Evolutionary conservation across 1,140 invertebrate genomes (phyloP), one percentile per base, ranked within the genome.

Genomic region (Piezodorus guildinii): DNA sequence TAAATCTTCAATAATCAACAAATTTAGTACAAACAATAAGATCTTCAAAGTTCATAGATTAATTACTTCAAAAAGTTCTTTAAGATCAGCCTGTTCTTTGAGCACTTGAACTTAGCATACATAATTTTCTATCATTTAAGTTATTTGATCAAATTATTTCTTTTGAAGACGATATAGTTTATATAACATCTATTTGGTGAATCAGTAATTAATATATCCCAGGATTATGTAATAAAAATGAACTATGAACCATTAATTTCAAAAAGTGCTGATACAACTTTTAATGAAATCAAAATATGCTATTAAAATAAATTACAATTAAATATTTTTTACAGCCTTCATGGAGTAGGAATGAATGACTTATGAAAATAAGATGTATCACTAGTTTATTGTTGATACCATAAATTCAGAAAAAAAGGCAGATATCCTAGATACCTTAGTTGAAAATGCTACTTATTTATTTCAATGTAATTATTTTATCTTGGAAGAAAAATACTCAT

Each of bases 1-100:
- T 39, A 56, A 56, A 23, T 23, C 23, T 56, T 56, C 19, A 56
- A 56, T 56, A 56, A 21, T 23, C 52, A 56, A 23, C 46, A 49
- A 49, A 49, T 49, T 21, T 49, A 49, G 34, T 39, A 49, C n/a
- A 19, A 46, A n/a, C 45, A 19, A 19, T 19, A n/a, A 19, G n/a
- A 49, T 49, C 21, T 19, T 19, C 17, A 49, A 49, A 49, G 21
- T 19, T 49, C 6, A 1, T 49, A 10, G 21, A 19, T 8, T n/a
- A 49, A 10, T 49, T 49, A 49, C 46, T 17, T 19, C 14, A 21
- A 49, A 49, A 49, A 49, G n/a, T 21, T 49, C n/a, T 10, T 17
- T 49, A 17, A 2, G n/a, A 19, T 10, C 46, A 17, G 21, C 21
- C 21, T 49, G 17, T 6, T 49, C n/a, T 21, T 21, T 19, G 21